A percentile compares a stretch with the other conserved stretches of the same genome.
These are phyloP conservation scores for Anoplolepis gracilipes DNA, from an alignment of 1,140 invertebrate species.

Conservation along the genomic window DNA sequence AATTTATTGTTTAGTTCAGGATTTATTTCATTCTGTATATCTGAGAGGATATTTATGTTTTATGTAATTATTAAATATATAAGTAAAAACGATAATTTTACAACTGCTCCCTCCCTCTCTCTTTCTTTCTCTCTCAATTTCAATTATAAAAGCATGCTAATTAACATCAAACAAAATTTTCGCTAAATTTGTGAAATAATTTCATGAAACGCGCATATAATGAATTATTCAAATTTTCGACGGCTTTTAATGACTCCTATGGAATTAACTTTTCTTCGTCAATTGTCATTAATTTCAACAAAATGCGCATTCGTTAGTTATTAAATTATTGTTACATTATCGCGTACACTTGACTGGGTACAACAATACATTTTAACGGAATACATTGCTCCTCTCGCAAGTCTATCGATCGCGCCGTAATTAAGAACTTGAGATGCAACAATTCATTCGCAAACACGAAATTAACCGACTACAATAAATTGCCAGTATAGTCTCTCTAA, in stretches of 20 bases:
- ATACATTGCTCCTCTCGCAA: not conserved
- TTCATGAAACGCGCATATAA: not conserved
- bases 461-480: constrained; percentile 8
- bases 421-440: constrained; percentile 34
- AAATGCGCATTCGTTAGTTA: constrained; percentile 21
- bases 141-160: not conserved
- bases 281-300: not conserved
- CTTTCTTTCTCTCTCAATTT: not conserved
- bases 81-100: constrained; percentile 9
- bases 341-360: not conserved
- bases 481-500: not conserved
- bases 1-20: too few species aligned
- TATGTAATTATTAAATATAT: constrained; percentile 4
- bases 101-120: not conserved
- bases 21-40: constrained; percentile 5
- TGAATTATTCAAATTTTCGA: not conserved
- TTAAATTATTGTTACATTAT: not conserved
- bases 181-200: constrained; percentile 14
- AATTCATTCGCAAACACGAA: constrained; percentile 5
- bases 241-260: not conserved
- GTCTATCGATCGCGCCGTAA: not conserved
- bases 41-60: too few species aligned
- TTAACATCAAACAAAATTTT: constrained; percentile 15
- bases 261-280: not conserved
- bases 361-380: constrained; percentile 8